A percentile compares a stretch with the other conserved stretches of the same genome.
Evolutionary conservation across 2,113 vertebrate species (phyloP).

Genomic region (Paraplagusia blochii): DNA sequence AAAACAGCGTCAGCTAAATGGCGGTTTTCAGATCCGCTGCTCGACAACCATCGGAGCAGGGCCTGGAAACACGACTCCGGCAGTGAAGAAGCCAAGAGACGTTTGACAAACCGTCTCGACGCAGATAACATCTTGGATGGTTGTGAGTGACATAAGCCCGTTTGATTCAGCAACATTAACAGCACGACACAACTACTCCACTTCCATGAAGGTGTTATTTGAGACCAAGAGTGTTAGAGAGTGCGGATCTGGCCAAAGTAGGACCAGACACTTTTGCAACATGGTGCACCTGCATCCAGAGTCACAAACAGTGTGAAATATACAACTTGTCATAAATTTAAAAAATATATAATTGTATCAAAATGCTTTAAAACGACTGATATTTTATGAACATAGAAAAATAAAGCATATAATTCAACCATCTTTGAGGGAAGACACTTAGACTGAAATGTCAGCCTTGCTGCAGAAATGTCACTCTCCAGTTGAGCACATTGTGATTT

Average conservation of each 20-base stretch:
- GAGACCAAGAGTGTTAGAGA: neutral
- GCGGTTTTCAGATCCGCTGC: slow-evolving; percentile 33
- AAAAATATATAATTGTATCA: no score
- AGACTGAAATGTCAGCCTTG: slow-evolving; percentile 64
- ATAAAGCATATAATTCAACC: neutral
- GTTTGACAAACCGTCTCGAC: slow-evolving; percentile 8
- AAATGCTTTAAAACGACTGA: no score
- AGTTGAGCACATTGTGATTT: slow-evolving; percentile 48
- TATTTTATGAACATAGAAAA: no score
- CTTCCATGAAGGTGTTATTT: slow-evolving; percentile 4
- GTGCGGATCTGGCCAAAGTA: no score
- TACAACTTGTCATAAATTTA: no score
- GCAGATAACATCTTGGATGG: slow-evolving; percentile 46
- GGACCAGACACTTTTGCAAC: no score
- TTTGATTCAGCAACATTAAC: slow-evolving; percentile 46
- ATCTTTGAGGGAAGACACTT: slow-evolving; percentile 51
- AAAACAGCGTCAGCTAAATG: slow-evolving; percentile 10
- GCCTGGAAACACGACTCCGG: slow-evolving; percentile 49
- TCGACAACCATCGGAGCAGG: slow-evolving; percentile 6
- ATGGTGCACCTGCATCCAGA: no score
- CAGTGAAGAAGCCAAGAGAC: slow-evolving; percentile 29
- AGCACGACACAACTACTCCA: slow-evolving; percentile 7
- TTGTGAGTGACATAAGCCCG: slow-evolving; percentile 2
- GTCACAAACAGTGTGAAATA: no score
- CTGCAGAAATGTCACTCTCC: slow-evolving; percentile 63